Conservation (phyloP, 2,113 vertebrate species). For the Corvus cornix region DNA sequence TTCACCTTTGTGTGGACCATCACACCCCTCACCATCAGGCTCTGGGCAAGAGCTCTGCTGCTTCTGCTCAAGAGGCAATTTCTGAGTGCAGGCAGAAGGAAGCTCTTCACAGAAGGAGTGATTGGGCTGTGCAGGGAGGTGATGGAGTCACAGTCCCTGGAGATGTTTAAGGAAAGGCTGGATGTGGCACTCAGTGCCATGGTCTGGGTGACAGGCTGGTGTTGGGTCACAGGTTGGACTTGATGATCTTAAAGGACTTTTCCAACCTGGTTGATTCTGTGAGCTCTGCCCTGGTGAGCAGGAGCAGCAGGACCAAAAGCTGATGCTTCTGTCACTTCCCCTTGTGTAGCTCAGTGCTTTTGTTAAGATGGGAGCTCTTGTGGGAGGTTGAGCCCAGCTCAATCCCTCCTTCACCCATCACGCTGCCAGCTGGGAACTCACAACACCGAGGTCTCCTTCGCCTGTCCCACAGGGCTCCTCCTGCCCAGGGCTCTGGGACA, state of each 20-base stretch:
- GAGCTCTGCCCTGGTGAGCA: neutral
- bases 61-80: neutral
- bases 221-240: neutral
- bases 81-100: neutral
- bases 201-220: neutral
- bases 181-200: neutral
- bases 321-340: neutral
- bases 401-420: neutral
- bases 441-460: neutral
- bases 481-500: accelerated
- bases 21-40: accelerated
- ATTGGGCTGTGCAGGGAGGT: neutral
- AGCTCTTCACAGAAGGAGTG: neutral
- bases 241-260: neutral
- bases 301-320: neutral
- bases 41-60: neutral
- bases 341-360: neutral
- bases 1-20: neutral
- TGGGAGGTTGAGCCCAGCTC: neutral
- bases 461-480: neutral
- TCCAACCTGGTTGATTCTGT: accelerated
- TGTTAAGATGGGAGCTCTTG: accelerated
- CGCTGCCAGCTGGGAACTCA: neutral
- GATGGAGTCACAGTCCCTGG: neutral
- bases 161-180: neutral